Conservation (phyloP, 92 coral and sea anemone genomes). For the Diadumene lineata region DNA sequence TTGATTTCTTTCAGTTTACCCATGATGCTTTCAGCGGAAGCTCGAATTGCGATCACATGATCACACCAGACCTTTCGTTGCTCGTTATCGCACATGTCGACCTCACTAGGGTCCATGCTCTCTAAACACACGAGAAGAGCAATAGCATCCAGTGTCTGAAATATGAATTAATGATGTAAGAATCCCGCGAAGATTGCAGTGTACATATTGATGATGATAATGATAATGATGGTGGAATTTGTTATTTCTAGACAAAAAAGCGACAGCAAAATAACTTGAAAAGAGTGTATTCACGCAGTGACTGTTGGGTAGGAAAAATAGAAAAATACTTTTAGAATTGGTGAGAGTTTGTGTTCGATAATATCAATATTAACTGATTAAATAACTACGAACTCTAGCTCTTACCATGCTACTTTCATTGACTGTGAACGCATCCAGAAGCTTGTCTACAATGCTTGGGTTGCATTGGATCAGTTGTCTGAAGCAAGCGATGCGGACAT, state of each 20-base stretch:
- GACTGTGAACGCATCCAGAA: conserved; percentile 36
- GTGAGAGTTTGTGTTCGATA: too few species aligned
- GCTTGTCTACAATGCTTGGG: conserved; percentile 15
- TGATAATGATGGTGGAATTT: too few species aligned
- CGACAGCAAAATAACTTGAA: too few species aligned
- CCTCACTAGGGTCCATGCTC: conserved; percentile 58
- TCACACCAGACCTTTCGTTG: conserved; percentile 76
- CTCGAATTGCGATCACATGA: conserved; percentile 65
- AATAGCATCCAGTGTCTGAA: conserved; percentile 74
- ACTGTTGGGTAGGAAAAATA: too few species aligned
- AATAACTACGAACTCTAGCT: too few species aligned
- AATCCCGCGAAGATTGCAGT: background rate
- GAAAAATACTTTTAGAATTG: too few species aligned
- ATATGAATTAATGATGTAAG: background rate
- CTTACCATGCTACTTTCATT: conserved; percentile 67
- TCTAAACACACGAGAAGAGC: conserved; percentile 72
- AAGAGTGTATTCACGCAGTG: too few species aligned
- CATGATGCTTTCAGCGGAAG: conserved; percentile 60
- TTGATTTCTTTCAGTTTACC: conserved; percentile 7
- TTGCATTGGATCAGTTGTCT: conserved; percentile 32
- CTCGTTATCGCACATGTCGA: conserved; percentile 48
- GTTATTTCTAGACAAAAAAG: too few species aligned
- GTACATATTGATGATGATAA: too few species aligned
- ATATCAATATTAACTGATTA: too few species aligned
- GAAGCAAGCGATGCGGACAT: conserved; percentile 36